Evolutionary conservation across 2,113 vertebrate genomes (phyloP).

Genomic region (Prionailurus bengalensis): DNA sequence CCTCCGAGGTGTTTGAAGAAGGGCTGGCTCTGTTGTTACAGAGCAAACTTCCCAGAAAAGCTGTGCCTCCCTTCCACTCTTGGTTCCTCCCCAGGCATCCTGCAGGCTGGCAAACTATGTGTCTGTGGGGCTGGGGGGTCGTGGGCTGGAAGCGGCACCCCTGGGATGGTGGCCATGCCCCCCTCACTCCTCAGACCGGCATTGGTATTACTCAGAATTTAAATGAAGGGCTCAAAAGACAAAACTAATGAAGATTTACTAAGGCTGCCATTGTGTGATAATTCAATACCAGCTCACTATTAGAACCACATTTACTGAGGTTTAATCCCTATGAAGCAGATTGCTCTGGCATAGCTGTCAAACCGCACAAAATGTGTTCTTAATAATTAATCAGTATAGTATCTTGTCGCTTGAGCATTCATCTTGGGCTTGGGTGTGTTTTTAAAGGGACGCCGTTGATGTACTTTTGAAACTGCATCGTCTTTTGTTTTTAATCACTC

Average conservation of each 20-base stretch:
- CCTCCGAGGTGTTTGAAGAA: conserved; percentile 41
- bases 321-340: conserved; percentile 73
- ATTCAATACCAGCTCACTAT: conserved; percentile 69
- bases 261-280: conserved; percentile 81
- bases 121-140: background rate
- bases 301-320: conserved; percentile 77
- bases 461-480: conserved; percentile 61
- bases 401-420: conserved; percentile 70
- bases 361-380: conserved; percentile 82
- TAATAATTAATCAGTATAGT: conserved; percentile 81
- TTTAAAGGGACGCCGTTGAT: conserved; percentile 62
- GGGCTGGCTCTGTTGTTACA: conserved; percentile 23
- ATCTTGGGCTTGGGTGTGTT: conserved; percentile 69
- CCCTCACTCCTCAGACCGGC: background rate
- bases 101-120: background rate
- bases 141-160: background rate
- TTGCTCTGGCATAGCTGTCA: conserved; percentile 78
- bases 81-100: background rate
- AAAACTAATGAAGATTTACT: conserved; percentile 83
- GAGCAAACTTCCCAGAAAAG: conserved; percentile 25
- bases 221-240: conserved; percentile 81
- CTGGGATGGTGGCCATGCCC: background rate
- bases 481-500: conserved; percentile 79
- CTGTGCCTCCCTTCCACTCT: background rate
- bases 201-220: conserved; percentile 80